Conservation (phyloP, 1,140 invertebrate species). For the Wiebesia pumilae region DNA sequence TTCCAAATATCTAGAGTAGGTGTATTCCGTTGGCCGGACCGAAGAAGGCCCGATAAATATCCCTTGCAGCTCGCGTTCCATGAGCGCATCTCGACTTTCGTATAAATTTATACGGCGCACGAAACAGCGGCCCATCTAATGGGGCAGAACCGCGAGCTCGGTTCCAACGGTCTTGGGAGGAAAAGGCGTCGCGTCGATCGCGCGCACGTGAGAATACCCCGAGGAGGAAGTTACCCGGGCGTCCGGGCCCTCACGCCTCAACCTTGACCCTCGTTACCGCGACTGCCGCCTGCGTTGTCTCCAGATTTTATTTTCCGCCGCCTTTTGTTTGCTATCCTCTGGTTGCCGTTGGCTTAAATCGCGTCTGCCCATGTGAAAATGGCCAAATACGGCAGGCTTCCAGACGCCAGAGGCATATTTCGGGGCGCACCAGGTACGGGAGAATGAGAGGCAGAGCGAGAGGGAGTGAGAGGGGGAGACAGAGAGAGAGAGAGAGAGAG, state of each 20-base stretch:
- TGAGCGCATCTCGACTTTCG: not conserved
- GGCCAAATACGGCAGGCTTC: slow-evolving; percentile 46
- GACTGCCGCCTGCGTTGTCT: not conserved
- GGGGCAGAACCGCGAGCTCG: not conserved
- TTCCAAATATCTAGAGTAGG: not conserved
- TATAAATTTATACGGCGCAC: not conserved
- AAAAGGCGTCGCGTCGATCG: not conserved
- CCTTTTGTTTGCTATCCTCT: slow-evolving; percentile 35
- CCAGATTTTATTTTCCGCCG: slow-evolving; percentile 39
- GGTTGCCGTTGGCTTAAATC: not conserved
- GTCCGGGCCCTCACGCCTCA: slow-evolving; percentile 18
- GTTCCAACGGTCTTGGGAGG: not conserved
- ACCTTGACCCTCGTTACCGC: slow-evolving; percentile 53
- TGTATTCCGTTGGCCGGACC: not conserved
- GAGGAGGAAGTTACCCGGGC: not conserved
- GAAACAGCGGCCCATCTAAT: not conserved
- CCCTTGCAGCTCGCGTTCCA: not conserved
- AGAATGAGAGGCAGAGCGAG: not conserved
- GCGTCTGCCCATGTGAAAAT: slow-evolving; percentile 41
- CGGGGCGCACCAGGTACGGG: not conserved
- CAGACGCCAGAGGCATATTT: not conserved
- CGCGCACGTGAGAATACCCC: slow-evolving; percentile 45
- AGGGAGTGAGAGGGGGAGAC: not conserved
- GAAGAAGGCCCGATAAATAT: not conserved
- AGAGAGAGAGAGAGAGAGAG: not conserved